Evolutionary conservation across 2,113 vertebrate genomes (phyloP), one percentile per base, ranked within the genome.

Genomic region (Pterophyllum scalare): DNA sequence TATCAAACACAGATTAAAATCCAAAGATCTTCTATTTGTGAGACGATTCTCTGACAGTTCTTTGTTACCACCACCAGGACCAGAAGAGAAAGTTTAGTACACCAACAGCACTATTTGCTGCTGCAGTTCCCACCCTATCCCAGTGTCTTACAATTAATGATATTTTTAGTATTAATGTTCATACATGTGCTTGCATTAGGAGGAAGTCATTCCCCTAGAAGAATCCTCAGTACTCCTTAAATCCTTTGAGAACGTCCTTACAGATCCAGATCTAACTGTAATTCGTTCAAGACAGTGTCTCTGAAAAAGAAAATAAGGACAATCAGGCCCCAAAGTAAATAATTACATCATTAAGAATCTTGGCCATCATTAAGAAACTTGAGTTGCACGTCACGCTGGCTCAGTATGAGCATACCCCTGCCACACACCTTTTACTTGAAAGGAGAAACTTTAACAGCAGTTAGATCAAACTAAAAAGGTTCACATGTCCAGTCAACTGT

Each of bases 391-490:
- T 40, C 7, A 31, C 43, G 79, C 38, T 58, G 22, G 35, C 57
- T 62, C 58, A 59, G 40, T 60, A n/a, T 0, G 17, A 54, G 26
- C 58, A 40, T 1, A 38, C 28, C 43, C 28, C 11, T n/a, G 65
- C 65, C 26, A 72, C 26, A 72, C 67, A 72, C 67, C 46, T 72
- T 72, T 72, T 7, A 72, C 26, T 52, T 86, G 57, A 64, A 82
- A 64, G 52, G 22, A 10, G 19, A 24, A 64, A 17, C 54, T 38
- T 75, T 35, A 58, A 64, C 59, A 54, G 3, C 26, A 54, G 26
- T 7, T 12, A 54, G 26, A 81, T 59, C 82, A 43, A 81, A 64
- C 78, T 72, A n/a, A 31, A 60, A 56, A 57, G 31, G 67, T 72
- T 52, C 67, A 54, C 15, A 33, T 61, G 62, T 22, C 81, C 59